phyloP scores from a whole-genome alignment of 1,140 invertebrate species.

The Palaemon carinicauda region DNA sequence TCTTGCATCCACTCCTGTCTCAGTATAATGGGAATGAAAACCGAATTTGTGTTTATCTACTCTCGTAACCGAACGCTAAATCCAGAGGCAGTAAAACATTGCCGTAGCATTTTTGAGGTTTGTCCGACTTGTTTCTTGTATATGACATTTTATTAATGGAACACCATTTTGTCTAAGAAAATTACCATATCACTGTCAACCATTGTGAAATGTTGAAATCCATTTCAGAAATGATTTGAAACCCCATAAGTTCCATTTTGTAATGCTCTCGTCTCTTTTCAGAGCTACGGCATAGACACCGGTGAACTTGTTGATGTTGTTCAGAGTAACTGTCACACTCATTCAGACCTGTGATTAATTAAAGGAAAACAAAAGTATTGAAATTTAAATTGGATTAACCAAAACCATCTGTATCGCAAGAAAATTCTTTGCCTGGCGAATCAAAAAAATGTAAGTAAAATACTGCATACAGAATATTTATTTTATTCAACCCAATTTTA shows the following conservation, averaged over 20 bases:
- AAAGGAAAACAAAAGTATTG: too few relatives aligned
- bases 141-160: too few relatives aligned
- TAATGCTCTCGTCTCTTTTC: not conserved
- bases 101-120: slow-evolving; percentile 22
- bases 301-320: not conserved
- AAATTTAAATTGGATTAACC: too few relatives aligned
- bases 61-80: slow-evolving; percentile 13
- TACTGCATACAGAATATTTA: not conserved
- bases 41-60: slow-evolving; percentile 32
- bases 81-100: not conserved
- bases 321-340: not conserved
- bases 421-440: too few relatives aligned
- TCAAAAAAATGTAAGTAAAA: not conserved
- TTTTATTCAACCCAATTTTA: not conserved
- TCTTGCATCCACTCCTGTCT: slow-evolving; percentile 27
- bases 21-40: slow-evolving; percentile 5
- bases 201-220: too few relatives aligned
- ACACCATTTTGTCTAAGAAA: too few relatives aligned
- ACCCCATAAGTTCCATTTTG: not conserved
- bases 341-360: not conserved
- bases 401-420: too few relatives aligned
- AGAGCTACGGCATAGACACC: not conserved
- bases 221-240: too few relatives aligned
- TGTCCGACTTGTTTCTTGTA: too few relatives aligned
- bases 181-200: too few relatives aligned